A percentile compares a stretch with the other conserved stretches of the same genome.
These are phyloP conservation scores for Cydia amplana DNA, from an alignment of 1,140 invertebrate species.

Conservation along the genomic window DNA sequence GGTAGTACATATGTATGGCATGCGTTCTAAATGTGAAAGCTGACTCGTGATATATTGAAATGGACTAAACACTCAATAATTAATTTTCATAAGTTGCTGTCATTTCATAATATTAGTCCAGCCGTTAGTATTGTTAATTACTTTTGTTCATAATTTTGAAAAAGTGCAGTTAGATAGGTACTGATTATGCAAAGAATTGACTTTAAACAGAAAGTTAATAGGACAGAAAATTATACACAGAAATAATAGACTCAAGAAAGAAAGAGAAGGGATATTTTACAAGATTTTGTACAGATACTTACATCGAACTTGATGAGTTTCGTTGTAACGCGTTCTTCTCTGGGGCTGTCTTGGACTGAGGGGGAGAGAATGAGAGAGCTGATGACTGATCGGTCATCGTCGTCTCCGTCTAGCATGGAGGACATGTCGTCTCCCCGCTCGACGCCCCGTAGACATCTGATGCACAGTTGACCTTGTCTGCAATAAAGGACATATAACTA, in stretches of 20 bases:
- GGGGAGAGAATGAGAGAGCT: constrained; percentile 80
- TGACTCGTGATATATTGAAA: background rate
- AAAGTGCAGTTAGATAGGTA: constrained; percentile 61
- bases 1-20: background rate
- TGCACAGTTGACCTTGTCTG: constrained; percentile 89
- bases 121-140: constrained; percentile 61
- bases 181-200: constrained; percentile 36
- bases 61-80: background rate
- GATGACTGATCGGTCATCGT: constrained; percentile 85
- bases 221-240: constrained; percentile 29
- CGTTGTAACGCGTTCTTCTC: constrained; percentile 66
- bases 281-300: constrained; percentile 42
- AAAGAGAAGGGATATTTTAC: constrained; percentile 39
- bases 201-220: constrained; percentile 34
- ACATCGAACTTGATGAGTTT: constrained; percentile 77
- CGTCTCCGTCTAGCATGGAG: constrained; percentile 85
- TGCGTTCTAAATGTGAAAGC: constrained; percentile 17
- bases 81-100: constrained; percentile 15
- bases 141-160: constrained; percentile 50
- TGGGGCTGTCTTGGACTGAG: constrained; percentile 64
- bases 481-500: constrained; percentile 38
- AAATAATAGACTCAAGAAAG: constrained; percentile 39
- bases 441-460: constrained; percentile 85
- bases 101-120: constrained; percentile 41
- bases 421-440: constrained; percentile 85